phyloP scores from a whole-genome alignment of 37 sponge, comb jelly and placozoan genomes.

The Lycopodina hypogea region DNA sequence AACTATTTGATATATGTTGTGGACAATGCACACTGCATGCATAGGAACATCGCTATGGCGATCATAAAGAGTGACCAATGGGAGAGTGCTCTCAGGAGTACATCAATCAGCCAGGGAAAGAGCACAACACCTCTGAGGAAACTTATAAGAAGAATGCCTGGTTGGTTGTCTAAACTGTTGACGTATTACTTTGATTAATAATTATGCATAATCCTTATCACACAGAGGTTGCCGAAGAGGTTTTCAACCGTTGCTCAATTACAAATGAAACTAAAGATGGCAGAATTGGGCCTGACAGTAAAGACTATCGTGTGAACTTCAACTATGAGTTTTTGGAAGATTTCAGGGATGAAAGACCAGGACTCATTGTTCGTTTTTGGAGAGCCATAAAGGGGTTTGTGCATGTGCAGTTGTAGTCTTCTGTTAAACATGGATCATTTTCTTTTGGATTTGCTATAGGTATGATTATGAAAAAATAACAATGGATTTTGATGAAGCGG shows the following conservation, averaged over 20 bases:
- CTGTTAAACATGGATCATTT: too few relatives aligned
- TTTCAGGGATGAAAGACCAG: background rate
- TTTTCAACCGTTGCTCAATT: slow-evolving; percentile 75
- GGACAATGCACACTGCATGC: too few relatives aligned
- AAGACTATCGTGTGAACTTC: slow-evolving; percentile 49
- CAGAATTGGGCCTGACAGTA: slow-evolving; percentile 38
- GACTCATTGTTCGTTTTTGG: too few relatives aligned
- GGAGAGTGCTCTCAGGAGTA: slow-evolving; percentile 68
- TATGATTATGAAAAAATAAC: too few relatives aligned
- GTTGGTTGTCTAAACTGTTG: slow-evolving; percentile 14
- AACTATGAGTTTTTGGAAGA: slow-evolving; percentile 79
- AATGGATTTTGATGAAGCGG: too few relatives aligned
- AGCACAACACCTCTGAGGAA: slow-evolving; percentile 77
- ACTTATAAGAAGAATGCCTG: slow-evolving; percentile 84
- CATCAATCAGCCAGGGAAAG: slow-evolving; percentile 10
- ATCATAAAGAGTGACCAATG: slow-evolving; percentile 58
- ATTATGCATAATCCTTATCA: too few relatives aligned
- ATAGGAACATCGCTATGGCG: slow-evolving; percentile 75
- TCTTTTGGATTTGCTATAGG: too few relatives aligned
- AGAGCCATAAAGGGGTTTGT: too few relatives aligned
- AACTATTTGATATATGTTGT: too few relatives aligned
- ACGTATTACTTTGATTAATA: too few relatives aligned
- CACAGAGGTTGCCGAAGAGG: slow-evolving; percentile 65
- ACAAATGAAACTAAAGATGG: slow-evolving; percentile 69
- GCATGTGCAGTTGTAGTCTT: too few relatives aligned